A percentile compares a stretch with the other conserved stretches of the same genome.
Evolutionary conservation across 2,888 invertebrate genomes (phyloP).

Genomic region (Mythimna pallens): DNA sequence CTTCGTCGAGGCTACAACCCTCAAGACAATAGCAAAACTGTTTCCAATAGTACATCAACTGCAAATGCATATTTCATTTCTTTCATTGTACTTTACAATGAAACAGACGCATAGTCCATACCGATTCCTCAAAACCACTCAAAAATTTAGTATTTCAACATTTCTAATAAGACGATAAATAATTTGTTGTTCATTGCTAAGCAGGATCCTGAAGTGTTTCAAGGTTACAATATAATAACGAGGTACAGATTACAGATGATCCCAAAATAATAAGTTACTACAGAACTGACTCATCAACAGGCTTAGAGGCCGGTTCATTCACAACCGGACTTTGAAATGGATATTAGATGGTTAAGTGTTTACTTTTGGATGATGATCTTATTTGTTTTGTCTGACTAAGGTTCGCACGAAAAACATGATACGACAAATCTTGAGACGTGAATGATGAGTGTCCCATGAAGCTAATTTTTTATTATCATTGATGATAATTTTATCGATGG

Average conservation of each 20-base stretch:
- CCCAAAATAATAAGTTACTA: conserved; percentile 61
- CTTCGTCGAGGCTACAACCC: not conserved
- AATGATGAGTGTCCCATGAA: not conserved
- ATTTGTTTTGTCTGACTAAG: not conserved
- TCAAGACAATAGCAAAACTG: not conserved
- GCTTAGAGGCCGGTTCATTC: conserved; percentile 46
- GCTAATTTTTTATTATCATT: not conserved
- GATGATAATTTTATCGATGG: too few relatives aligned
- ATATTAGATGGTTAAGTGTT: conserved; percentile 27
- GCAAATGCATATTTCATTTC: not conserved
- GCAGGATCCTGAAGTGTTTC: conserved; percentile 56
- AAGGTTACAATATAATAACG: conserved; percentile 49
- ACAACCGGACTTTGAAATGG: conserved; percentile 57
- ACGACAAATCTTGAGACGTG: not conserved
- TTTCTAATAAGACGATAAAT: conserved; percentile 38
- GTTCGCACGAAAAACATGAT: not conserved
- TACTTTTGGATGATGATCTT: conserved; percentile 26
- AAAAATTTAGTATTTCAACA: conserved; percentile 8
- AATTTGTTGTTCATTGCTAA: conserved; percentile 17
- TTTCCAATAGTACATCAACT: not conserved
- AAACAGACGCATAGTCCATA: not conserved
- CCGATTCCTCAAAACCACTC: not conserved
- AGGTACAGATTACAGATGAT: conserved; percentile 52
- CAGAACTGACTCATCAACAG: conserved; percentile 60
- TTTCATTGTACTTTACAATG: conserved; percentile 1